Conservation (phyloP, 2,797 vertebrate genomes). For the Pteropus rufus region DNA sequence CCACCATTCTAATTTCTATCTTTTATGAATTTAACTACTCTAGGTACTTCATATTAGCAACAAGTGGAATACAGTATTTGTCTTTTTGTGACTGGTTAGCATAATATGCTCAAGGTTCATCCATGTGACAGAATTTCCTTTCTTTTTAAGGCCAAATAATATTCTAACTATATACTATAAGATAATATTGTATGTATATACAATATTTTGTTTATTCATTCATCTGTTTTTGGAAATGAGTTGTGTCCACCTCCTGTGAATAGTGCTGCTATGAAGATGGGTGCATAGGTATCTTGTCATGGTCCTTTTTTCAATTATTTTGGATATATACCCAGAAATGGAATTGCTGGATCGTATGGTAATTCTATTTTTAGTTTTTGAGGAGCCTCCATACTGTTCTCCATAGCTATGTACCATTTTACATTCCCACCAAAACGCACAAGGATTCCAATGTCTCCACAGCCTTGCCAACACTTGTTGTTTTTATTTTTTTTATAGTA, state of each 20-base stretch:
- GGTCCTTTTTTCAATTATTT: neutral
- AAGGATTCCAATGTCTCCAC: neutral
- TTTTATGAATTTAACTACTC: neutral
- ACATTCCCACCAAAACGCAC: neutral
- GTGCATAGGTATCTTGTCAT: neutral
- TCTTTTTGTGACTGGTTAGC: neutral
- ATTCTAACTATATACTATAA: neutral
- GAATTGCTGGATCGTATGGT: neutral
- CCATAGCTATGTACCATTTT: neutral
- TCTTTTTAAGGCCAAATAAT: neutral
- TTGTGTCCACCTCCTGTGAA: neutral
- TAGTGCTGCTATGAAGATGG: neutral
- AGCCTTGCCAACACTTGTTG: neutral
- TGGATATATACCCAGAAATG: neutral
- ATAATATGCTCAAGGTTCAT: neutral
- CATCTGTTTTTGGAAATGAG: neutral
- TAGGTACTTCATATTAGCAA: neutral
- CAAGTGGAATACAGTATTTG: neutral
- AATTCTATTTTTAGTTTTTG: neutral
- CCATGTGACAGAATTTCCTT: neutral
- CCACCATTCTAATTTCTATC: neutral
- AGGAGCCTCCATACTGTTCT: neutral
- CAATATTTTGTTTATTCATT: neutral
- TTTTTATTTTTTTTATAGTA: neutral
- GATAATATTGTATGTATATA: neutral